phyloP scores from a whole-genome alignment of 2,113 vertebrate genomes.

The Melanocharis versteri region DNA sequence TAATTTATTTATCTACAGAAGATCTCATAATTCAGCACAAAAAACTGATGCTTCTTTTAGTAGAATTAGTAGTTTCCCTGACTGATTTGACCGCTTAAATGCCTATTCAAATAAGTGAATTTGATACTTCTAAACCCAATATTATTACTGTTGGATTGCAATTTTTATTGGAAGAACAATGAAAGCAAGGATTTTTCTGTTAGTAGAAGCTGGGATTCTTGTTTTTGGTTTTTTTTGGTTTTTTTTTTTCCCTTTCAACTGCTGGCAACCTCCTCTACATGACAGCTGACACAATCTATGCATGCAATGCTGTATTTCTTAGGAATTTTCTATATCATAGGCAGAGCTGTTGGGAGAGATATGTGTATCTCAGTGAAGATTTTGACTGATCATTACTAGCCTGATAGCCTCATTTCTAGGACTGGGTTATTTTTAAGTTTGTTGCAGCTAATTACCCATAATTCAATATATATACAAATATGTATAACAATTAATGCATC shows the following conservation, averaged over 20 bases:
- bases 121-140: background rate
- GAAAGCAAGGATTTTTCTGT: background rate
- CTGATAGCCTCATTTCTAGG: background rate
- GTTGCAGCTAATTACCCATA: background rate
- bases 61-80: background rate
- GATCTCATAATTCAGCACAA: background rate
- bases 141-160: background rate
- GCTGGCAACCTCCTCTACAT: background rate
- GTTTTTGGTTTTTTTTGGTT: fast-evolving
- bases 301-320: background rate
- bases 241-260: background rate
- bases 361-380: background rate
- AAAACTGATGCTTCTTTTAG: background rate
- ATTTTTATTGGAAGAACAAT: background rate
- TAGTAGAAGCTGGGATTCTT: background rate
- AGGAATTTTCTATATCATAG: background rate
- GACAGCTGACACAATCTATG: background rate
- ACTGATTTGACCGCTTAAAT: background rate
- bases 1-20: background rate
- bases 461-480: background rate
- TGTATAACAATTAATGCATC: background rate
- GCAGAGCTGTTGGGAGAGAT: background rate
- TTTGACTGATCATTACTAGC: background rate
- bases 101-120: background rate
- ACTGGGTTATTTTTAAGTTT: background rate